Conservation (phyloP, 2,888 invertebrate species). For the Euzophera pinguis region DNA sequence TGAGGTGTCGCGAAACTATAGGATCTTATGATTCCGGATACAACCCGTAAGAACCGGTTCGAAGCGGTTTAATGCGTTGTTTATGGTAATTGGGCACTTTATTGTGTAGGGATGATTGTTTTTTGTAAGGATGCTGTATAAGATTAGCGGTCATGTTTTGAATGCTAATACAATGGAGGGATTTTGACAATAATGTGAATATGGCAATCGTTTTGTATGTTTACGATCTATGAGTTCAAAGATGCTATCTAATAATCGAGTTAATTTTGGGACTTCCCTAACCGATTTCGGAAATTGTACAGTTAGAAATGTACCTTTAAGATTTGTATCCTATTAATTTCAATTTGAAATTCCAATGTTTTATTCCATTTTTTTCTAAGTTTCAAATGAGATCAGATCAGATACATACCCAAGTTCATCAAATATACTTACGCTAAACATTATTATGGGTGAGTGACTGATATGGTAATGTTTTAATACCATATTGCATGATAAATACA, state of each 20-base stretch:
- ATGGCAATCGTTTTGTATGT: conserved; percentile 2
- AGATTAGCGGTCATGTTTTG: conserved; percentile 60
- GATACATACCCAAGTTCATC: no score
- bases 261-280: conserved; percentile 4
- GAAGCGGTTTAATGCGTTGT: conserved; percentile 63
- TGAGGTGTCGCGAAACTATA: conserved; percentile 65
- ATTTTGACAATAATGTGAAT: conserved; percentile 6
- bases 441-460: no score
- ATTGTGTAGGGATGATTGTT: conserved; percentile 51
- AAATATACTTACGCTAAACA: no score
- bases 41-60: conserved; percentile 65
- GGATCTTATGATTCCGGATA: conserved; percentile 59
- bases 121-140: conserved; percentile 60
- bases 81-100: conserved; percentile 76
- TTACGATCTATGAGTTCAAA: background rate
- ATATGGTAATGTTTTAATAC: no score
- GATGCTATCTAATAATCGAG: background rate
- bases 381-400: no score
- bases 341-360: no score
- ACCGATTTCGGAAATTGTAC: conserved; percentile 3
- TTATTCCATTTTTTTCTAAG: no score
- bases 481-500: no score
- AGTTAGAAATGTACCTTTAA: background rate
- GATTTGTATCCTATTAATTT: background rate
- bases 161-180: conserved; percentile 20